Percentiles rank a stretch among this genome's conserved stretches.
These are phyloP conservation scores for Willowsia nigromaculata DNA, from an alignment of 2,888 invertebrate genomes.

Conservation along the genomic window DNA sequence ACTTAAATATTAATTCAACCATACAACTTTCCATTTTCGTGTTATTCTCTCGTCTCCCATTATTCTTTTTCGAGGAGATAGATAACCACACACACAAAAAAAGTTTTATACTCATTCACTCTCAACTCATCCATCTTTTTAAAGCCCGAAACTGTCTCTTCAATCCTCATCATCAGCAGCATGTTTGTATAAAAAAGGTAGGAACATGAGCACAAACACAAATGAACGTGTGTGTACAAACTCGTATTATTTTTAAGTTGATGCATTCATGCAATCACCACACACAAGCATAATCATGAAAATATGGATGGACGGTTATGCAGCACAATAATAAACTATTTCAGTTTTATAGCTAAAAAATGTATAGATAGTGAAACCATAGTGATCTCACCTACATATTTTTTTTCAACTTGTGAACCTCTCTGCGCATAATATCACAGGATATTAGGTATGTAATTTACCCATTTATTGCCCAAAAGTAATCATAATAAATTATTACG, in stretches of 20 bases:
- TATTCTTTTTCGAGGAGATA: conserved; percentile 37
- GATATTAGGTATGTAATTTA: background rate
- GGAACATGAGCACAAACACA: conserved; percentile 27
- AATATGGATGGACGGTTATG: background rate
- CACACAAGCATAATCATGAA: background rate
- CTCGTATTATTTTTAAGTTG: background rate
- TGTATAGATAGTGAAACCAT: background rate
- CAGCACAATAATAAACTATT: background rate
- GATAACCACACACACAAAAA: conserved; percentile 30
- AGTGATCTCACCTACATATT: background rate
- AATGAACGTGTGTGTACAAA: background rate
- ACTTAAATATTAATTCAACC: conserved; percentile 64
- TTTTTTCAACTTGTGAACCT: background rate
- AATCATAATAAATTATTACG: conserved; percentile 58
- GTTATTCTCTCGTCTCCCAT: conserved; percentile 37
- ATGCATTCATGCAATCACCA: conserved; percentile 8
- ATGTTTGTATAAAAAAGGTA: conserved; percentile 23
- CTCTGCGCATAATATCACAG: background rate
- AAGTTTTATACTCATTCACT: conserved; percentile 40
- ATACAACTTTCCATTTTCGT: conserved; percentile 56
- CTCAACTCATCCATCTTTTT: conserved; percentile 52
- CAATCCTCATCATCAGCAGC: conserved; percentile 17
- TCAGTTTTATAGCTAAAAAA: background rate
- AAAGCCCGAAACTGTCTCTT: conserved; percentile 52
- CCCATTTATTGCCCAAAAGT: conserved; percentile 34